phyloP scores from a whole-genome alignment of 1,140 invertebrate species.

The Tetraneura akinire region DNA sequence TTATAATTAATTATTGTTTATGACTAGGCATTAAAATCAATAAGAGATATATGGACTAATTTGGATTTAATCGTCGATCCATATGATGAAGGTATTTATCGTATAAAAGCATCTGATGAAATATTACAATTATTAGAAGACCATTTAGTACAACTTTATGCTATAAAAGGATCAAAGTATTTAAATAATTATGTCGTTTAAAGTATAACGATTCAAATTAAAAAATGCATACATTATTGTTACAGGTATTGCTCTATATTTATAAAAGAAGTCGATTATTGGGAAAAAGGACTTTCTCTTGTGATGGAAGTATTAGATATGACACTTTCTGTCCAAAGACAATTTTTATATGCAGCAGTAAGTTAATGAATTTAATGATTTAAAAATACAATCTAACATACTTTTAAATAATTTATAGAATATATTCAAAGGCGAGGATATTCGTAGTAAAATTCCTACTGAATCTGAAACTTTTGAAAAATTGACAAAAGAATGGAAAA shows the following conservation, averaged over 20 bases:
- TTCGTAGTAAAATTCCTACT: slow-evolving; percentile 76
- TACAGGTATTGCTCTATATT: slow-evolving; percentile 33
- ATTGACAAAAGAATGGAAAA: slow-evolving; percentile 71
- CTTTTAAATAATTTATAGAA: slow-evolving; percentile 59
- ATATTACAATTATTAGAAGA: slow-evolving; percentile 29
- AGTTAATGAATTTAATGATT: background rate
- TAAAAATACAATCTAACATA: no score
- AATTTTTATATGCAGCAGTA: slow-evolving; percentile 13
- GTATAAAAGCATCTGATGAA: slow-evolving; percentile 14
- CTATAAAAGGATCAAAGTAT: slow-evolving; percentile 40
- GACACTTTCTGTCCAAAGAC: slow-evolving; percentile 27
- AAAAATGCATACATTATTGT: background rate
- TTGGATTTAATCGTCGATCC: background rate
- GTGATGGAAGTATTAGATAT: slow-evolving; percentile 32
- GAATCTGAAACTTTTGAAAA: slow-evolving; percentile 75
- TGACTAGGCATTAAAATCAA: background rate
- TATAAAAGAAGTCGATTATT: slow-evolving; percentile 20
- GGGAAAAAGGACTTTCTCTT: slow-evolving; percentile 19
- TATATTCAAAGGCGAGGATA: slow-evolving; percentile 83
- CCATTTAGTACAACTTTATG: slow-evolving; percentile 15
- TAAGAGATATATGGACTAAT: slow-evolving; percentile 17
- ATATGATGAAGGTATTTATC: background rate
- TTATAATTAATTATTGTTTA: background rate
- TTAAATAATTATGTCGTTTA: background rate
- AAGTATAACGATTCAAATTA: no score